Conservation (phyloP, 2,888 invertebrate species). For the Leptinotarsa haldemani region DNA sequence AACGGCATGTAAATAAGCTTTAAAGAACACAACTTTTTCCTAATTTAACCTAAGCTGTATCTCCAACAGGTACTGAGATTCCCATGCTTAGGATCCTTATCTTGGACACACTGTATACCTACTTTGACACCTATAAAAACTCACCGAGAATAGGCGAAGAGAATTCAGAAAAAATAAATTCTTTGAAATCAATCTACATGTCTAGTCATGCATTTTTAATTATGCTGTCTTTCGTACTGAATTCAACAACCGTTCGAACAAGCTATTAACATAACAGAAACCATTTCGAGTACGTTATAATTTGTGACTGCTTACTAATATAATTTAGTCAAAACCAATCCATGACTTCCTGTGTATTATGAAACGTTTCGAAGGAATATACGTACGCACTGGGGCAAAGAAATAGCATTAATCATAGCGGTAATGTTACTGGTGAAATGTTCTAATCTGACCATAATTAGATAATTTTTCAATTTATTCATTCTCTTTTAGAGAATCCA, state of each 20-base stretch:
- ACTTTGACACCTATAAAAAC: no score
- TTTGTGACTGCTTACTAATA: constrained; percentile 4
- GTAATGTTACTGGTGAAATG: neutral
- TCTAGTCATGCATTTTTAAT: neutral
- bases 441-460: neutral
- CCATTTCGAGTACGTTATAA: constrained; percentile 4
- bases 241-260: neutral
- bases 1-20: no score
- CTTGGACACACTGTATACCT: no score
- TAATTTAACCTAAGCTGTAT: no score
- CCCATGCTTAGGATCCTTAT: no score
- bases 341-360: neutral
- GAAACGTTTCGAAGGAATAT: neutral
- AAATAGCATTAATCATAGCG: neutral
- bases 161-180: neutral
- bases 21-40: no score
- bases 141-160: no score
- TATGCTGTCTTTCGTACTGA: neutral
- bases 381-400: neutral
- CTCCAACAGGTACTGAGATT: no score
- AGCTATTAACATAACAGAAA: neutral
- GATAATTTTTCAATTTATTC: neutral
- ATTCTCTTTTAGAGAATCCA: neutral
- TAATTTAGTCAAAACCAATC: neutral
- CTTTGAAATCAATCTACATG: neutral